Conservation (phyloP, 2,113 vertebrate genomes). For the Lepidothrix coronata region DNA sequence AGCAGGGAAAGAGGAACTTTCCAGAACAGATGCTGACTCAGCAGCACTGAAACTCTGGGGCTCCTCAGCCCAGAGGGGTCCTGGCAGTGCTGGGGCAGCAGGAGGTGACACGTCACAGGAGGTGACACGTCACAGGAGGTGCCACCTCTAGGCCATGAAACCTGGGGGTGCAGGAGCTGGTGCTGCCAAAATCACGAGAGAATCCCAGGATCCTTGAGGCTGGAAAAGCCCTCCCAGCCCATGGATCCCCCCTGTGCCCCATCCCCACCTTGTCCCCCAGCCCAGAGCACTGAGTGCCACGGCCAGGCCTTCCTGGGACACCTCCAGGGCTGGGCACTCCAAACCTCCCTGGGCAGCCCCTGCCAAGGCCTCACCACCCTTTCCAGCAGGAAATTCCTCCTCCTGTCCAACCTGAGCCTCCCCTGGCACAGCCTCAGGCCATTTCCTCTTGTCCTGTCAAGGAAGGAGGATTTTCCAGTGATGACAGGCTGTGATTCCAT, state of each 20-base stretch:
- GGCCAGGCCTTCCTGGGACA: background rate
- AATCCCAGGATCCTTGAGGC: fast-evolving
- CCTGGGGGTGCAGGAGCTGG: background rate
- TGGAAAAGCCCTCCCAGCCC: background rate
- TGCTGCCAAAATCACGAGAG: background rate
- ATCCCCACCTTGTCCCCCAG: background rate
- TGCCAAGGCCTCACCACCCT: background rate
- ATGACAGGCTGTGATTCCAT: fast-evolving
- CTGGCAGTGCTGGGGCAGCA: background rate
- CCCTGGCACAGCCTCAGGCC: background rate
- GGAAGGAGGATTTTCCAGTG: background rate
- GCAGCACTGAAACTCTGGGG: background rate
- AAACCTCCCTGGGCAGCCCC: background rate
- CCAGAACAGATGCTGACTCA: background rate
- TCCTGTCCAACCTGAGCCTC: background rate
- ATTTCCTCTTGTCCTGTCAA: background rate
- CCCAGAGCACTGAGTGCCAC: background rate
- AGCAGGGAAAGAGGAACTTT: background rate
- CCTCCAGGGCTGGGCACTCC: background rate
- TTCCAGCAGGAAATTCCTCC: background rate
- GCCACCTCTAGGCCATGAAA: background rate
- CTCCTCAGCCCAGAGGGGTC: background rate
- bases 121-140: fast-evolving
- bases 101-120: background rate
- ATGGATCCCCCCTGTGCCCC: background rate